Conservation (phyloP, 2,113 vertebrate species). For the Oryzias woworae region DNA sequence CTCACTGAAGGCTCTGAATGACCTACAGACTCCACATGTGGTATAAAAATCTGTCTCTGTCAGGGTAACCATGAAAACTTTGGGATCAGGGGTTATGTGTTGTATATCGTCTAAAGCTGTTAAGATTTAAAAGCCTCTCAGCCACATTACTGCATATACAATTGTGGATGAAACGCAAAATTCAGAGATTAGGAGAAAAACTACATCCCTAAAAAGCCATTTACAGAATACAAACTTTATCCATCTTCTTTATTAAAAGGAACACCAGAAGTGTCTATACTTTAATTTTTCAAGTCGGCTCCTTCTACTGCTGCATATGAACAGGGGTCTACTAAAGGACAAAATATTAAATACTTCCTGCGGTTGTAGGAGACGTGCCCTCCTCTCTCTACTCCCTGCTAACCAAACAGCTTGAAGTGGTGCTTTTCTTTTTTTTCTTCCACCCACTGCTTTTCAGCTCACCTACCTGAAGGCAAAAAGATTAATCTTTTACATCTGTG, state of each 20-base stretch:
- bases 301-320: constrained; percentile 22
- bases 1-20: too few species aligned
- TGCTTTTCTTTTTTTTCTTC: constrained; percentile 19
- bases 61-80: too few species aligned
- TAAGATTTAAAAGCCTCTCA: too few species aligned
- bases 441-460: constrained; percentile 77
- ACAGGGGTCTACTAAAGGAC: constrained; percentile 71
- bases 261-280: constrained; percentile 12
- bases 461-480: constrained; percentile 82
- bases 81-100: too few species aligned
- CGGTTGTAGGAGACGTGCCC: constrained; percentile 50
- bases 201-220: constrained; percentile 24
- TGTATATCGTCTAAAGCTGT: too few species aligned
- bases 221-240: constrained; percentile 20
- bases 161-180: too few species aligned
- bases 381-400: constrained; percentile 58
- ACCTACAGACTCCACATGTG: too few species aligned
- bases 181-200: too few species aligned
- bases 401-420: constrained; percentile 73
- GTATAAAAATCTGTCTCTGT: too few species aligned
- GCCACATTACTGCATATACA: too few species aligned
- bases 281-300: constrained; percentile 33
- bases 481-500: constrained; percentile 85
- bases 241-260: constrained; percentile 7
- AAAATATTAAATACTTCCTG: constrained; percentile 61